Evolutionary conservation across 2,888 invertebrate species (phyloP), one percentile per base, ranked within the genome.

Genomic region (Aradus depressus): DNA sequence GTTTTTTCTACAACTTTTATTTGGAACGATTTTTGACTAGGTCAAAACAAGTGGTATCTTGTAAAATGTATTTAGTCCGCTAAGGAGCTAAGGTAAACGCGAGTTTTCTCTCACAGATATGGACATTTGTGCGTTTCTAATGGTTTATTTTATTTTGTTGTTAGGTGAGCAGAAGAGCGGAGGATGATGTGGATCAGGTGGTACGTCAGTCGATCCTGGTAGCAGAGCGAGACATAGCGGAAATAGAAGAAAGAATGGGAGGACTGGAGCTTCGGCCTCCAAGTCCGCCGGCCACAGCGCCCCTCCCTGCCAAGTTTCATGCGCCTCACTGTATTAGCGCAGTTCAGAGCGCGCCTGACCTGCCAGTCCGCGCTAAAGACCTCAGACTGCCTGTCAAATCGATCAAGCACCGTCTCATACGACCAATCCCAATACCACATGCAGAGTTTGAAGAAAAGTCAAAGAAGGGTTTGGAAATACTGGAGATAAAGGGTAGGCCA

Each of bases 271-370:
- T 61, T 25, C 37, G 57, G 44, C 54, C 57, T 12, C 84, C 84
- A 10, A 86, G 86, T 35, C 86, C 87, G 42, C 87, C 87, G 51
- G 85, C 87, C 53, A 87, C 86, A 18, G 86, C 86, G 1, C 87
- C 87, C 19, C 69, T 87, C 60, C 86, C 87, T 2, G 78, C 82
- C 55, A 87, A 87, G 67, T 87, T 59, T 47, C 59, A 58, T 19
- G 54, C 57, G 2, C 51, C 55, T 2, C 52, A 52, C 32, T 73
- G 76, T 44, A 80, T 82, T 80, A 83, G 81, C 66, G 84, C 85
- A 64, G 84, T 85, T 54, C 78, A 80, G 62, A 86, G 86, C 66
- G 84, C 85, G 4, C 86, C 58, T 2, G 54, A 58, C 31, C 41
- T 58, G 5, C 58, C 53, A 5, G 44, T 55, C 16, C 73, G 84